These are phyloP conservation scores for Dicroscelio sp. DNA, from an alignment of 2,888 invertebrate genomes.

Conservation along the genomic window DNA sequence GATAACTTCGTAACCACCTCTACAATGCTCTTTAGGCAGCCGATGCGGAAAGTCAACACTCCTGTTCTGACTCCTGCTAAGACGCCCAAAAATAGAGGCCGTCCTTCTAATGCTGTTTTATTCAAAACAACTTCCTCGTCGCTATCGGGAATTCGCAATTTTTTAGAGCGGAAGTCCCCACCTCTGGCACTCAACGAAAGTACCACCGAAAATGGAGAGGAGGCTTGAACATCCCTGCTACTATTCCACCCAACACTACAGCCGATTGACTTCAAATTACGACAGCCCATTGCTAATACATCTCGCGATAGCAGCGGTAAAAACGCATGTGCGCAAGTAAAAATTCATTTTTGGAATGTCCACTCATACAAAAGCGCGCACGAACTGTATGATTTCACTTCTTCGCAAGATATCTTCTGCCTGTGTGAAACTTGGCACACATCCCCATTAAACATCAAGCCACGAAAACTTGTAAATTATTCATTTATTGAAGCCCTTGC, in stretches of 20 bases:
- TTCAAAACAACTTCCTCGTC: not conserved
- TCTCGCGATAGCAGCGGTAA: not conserved
- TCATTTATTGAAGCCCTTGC: not conserved
- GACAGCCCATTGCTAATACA: too few relatives aligned
- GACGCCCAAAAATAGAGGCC: not conserved
- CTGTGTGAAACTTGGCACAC: constrained; percentile 27
- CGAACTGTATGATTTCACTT: not conserved
- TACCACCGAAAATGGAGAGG: not conserved
- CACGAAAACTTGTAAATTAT: not conserved
- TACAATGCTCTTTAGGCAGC: not conserved
- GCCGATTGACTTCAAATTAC: too few relatives aligned
- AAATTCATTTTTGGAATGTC: constrained; percentile 20
- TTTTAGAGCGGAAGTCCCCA: not conserved
- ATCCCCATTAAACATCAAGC: too few relatives aligned
- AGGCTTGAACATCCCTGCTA: not conserved
- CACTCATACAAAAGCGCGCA: constrained; percentile 19
- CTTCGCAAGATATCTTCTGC: not conserved
- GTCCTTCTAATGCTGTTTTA: not conserved
- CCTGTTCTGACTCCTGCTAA: not conserved
- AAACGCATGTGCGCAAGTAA: not conserved
- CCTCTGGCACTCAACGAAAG: not conserved
- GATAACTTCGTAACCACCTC: not conserved
- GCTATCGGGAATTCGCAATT: not conserved
- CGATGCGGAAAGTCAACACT: not conserved
- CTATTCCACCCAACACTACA: not conserved